Evolutionary conservation across 64 coral and sea anemone genomes (phyloP), one percentile per base, ranked within the genome.

Genomic region (Actinia tenebrosa): DNA sequence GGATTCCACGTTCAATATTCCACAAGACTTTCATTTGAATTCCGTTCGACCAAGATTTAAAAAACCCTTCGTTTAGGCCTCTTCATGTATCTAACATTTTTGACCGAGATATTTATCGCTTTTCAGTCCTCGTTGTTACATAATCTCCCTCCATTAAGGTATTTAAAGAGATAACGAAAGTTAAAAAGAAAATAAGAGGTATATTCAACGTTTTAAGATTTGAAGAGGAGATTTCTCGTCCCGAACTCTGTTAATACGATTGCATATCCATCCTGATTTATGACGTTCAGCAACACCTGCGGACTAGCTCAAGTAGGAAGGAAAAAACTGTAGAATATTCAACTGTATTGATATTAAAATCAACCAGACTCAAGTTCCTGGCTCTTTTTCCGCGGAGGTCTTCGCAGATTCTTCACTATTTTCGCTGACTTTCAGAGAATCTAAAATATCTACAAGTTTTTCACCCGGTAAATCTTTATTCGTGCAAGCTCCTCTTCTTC

Each of bases 401-500:
- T 75, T 42, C 25, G n/a, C 26, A 13, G 23, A 37, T 9, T n/a
- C 11, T 5, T 30, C 69, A 2, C 25, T 22, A 10, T 43, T 42
- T 15, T 75, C 69, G 27, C 10, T 14, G 0, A 30, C 26, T 53
- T 81, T 81, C 19, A 81, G 5, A n/a, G 43, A 50, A 20, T 16
- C 17, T 50, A 81, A 25, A 45, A 81, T 81, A 7, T 81, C 79
- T 81, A 16, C 44, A n/a, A 81, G 44, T 81, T 81, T 50, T n/a
- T 81, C 79, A 45, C 14, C 22, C 16, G 79, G 79, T 81, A 81
- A 16, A 7, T 53, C 79, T 16, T 45, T 53, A 23, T 53, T 53
- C 46, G 79, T 81, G 53, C 79, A 81, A 20, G 79, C 79, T 4
- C 79, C 79, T 81, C 79, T 25, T 53, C 79, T 18, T 81, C 79